Evolutionary conservation across 2,113 vertebrate genomes (phyloP).

Genomic region (Neolamprologus variostigma): DNA sequence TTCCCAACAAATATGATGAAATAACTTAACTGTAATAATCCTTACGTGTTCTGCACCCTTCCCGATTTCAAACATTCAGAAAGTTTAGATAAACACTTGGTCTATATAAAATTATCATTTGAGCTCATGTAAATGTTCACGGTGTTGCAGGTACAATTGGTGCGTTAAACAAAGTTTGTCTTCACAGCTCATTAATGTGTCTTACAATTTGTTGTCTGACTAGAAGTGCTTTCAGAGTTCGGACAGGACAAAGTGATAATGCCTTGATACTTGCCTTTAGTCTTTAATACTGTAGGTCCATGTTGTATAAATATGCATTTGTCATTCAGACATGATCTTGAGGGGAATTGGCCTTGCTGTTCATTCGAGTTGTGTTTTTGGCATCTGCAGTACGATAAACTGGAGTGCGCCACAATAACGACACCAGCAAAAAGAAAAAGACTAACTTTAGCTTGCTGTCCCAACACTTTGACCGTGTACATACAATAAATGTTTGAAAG

Average conservation of each 20-base stretch:
- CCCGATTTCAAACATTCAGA: rapidly evolving
- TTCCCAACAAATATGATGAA: background rate
- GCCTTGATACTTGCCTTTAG: constrained; percentile 7
- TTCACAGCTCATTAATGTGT: background rate
- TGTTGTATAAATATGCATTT: background rate
- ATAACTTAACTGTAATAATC: background rate
- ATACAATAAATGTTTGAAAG: constrained; percentile 19
- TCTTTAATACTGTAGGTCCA: background rate
- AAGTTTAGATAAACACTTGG: background rate
- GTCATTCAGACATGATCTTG: background rate
- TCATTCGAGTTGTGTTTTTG: background rate
- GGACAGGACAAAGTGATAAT: background rate
- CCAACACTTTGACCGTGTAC: constrained; percentile 31
- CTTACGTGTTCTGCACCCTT: background rate
- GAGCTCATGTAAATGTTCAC: background rate
- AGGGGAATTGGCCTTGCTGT: background rate
- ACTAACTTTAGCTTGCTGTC: constrained; percentile 40
- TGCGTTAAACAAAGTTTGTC: background rate
- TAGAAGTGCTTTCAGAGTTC: background rate
- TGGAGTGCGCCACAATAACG: background rate
- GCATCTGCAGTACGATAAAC: background rate
- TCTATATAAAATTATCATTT: too few relatives aligned
- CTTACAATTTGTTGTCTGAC: background rate
- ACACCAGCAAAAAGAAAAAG: constrained; percentile 24
- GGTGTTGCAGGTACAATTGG: background rate